phyloP scores from a whole-genome alignment of 2,888 invertebrate species.

The Agonum fuliginosum region DNA sequence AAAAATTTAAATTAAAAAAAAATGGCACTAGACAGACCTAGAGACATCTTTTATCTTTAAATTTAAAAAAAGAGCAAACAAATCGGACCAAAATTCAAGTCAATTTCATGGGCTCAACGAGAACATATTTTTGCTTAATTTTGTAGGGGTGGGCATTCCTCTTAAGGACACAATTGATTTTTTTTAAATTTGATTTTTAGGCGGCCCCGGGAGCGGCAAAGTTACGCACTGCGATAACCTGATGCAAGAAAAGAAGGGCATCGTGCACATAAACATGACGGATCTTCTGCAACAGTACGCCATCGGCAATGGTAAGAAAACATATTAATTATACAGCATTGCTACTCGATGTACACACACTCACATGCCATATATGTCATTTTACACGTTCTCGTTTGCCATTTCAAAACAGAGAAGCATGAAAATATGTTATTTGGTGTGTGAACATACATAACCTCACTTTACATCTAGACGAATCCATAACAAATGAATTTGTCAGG shows the following conservation, averaged over 20 bases:
- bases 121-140: too few relatives aligned
- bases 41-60: too few relatives aligned
- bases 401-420: background rate
- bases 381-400: too few relatives aligned
- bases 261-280: conserved; percentile 94
- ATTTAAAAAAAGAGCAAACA: too few relatives aligned
- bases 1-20: too few relatives aligned
- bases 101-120: too few relatives aligned
- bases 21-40: too few relatives aligned
- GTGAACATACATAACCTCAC: too few relatives aligned
- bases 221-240: conserved; percentile 97
- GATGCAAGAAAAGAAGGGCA: conserved; percentile 89
- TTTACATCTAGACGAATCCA: too few relatives aligned
- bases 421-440: background rate
- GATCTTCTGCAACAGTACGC: conserved; percentile 92
- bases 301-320: conserved; percentile 87
- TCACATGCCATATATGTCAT: background rate
- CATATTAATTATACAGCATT: background rate
- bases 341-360: background rate
- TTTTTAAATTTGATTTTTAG: conserved; percentile 72
- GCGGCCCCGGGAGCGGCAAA: conserved; percentile 98
- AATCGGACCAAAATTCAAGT: too few relatives aligned
- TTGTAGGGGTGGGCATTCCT: too few relatives aligned
- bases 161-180: background rate
- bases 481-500: too few relatives aligned